Percentiles rank a stretch among this genome's conserved stretches.
These are phyloP conservation scores for Beroe forskalii DNA, from an alignment of 37 sponge, comb jelly and placozoan genomes.

Conservation along the genomic window DNA sequence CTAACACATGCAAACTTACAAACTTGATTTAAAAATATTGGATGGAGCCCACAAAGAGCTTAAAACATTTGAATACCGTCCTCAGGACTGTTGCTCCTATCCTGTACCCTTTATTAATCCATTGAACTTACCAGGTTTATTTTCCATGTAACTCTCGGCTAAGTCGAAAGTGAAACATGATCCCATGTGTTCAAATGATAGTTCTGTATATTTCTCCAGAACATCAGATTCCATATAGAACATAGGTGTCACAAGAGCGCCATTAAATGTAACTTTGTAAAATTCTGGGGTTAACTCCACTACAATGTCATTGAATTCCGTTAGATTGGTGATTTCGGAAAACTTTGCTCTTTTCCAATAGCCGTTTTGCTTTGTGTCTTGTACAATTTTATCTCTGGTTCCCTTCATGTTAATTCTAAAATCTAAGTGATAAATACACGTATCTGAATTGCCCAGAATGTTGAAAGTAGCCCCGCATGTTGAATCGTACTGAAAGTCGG, in stretches of 20 bases:
- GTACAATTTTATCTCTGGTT: not conserved
- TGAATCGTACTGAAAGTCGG: too few relatives aligned
- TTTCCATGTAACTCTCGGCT: not conserved
- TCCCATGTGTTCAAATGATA: not conserved
- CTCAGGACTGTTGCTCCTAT: too few relatives aligned
- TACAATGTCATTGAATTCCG: not conserved
- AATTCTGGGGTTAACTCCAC: not conserved
- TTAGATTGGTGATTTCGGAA: not conserved
- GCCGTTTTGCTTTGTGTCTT: not conserved
- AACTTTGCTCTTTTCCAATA: not conserved
- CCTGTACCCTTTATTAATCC: too few relatives aligned
- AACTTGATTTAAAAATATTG: too few relatives aligned
- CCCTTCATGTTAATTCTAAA: not conserved
- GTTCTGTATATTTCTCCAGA: not conserved
- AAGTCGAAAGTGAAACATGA: not conserved
- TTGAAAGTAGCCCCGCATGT: not conserved
- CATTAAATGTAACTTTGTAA: not conserved
- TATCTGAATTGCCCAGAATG: not conserved
- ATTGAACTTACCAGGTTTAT: not conserved
- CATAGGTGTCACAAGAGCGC: not conserved
- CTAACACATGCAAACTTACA: too few relatives aligned
- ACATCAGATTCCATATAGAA: not conserved
- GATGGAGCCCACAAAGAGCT: too few relatives aligned
- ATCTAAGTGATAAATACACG: not conserved
- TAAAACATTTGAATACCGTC: too few relatives aligned